Evolutionary conservation across 2,797 vertebrate species (phyloP).

Genomic region (Smutsia gigantea): DNA sequence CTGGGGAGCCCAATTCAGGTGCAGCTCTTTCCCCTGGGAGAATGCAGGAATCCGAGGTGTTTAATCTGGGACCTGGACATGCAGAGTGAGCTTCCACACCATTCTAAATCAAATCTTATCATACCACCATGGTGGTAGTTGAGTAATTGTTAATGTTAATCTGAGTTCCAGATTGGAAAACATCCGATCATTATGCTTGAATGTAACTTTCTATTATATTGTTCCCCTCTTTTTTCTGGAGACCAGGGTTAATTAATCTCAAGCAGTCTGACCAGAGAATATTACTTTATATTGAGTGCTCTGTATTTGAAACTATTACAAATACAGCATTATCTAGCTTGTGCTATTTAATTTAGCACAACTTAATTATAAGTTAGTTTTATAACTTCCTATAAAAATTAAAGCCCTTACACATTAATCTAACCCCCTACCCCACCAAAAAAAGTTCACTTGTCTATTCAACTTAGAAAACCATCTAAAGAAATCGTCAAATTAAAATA

Average conservation of each 20-base stretch:
- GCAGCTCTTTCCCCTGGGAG: background rate
- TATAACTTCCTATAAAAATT: background rate
- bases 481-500: background rate
- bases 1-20: background rate
- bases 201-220: constrained; percentile 9
- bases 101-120: background rate
- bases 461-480: constrained; percentile 18
- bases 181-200: background rate
- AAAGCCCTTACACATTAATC: background rate
- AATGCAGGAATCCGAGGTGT: background rate
- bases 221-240: background rate
- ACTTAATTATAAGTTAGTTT: background rate
- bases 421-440: background rate
- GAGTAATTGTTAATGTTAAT: constrained; percentile 35
- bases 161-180: constrained; percentile 43
- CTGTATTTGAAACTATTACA: background rate
- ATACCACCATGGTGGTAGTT: background rate
- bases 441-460: background rate
- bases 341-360: background rate
- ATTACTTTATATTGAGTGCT: constrained; percentile 2
- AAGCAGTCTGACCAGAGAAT: background rate
- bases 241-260: background rate
- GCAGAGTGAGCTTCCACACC: background rate
- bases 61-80: background rate
- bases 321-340: background rate